Evolutionary conservation across 2,888 invertebrate genomes (phyloP).

Genomic region (Athalia circularis): DNA sequence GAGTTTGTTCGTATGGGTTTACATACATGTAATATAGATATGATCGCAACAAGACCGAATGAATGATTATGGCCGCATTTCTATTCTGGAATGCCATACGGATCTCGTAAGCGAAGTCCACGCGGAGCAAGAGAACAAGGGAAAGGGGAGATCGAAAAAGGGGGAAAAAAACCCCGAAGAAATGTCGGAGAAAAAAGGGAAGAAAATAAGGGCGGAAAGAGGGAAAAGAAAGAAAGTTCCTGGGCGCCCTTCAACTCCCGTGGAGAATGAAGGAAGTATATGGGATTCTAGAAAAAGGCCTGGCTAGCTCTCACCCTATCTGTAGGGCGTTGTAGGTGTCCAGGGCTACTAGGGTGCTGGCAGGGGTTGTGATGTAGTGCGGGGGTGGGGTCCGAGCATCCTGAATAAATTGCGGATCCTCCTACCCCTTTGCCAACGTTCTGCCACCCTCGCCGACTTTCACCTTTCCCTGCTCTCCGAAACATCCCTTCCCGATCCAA

Average conservation of each 20-base stretch:
- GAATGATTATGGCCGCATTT: slow-evolving; percentile 42
- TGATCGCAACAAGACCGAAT: slow-evolving; percentile 45
- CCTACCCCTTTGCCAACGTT: slow-evolving; percentile 41
- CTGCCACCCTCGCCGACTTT: neutral
- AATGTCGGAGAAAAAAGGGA: neutral
- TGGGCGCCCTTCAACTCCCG: too few relatives aligned
- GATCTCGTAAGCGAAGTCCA: slow-evolving; percentile 32
- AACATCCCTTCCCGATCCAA: too few relatives aligned
- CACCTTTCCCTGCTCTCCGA: slow-evolving; percentile 4
- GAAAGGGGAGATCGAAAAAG: neutral
- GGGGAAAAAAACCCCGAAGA: neutral
- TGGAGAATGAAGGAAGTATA: too few relatives aligned
- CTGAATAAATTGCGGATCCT: slow-evolving; percentile 48
- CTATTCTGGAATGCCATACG: slow-evolving; percentile 47
- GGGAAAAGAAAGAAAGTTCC: slow-evolving; percentile 2
- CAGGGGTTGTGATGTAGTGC: slow-evolving; percentile 46
- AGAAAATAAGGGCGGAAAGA: neutral
- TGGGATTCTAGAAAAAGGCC: neutral
- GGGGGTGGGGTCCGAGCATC: slow-evolving; percentile 46
- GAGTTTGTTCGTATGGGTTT: slow-evolving; percentile 16
- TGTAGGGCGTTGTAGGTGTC: slow-evolving; percentile 45
- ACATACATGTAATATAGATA: slow-evolving; percentile 8
- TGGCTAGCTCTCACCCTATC: slow-evolving; percentile 46
- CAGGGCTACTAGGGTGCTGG: slow-evolving; percentile 42
- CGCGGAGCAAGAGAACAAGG: slow-evolving; percentile 1